Percentiles rank a stretch among this genome's conserved stretches.
Evolutionary conservation across 1,140 invertebrate species (phyloP).

Genomic region (Aradophagus sp.): DNA sequence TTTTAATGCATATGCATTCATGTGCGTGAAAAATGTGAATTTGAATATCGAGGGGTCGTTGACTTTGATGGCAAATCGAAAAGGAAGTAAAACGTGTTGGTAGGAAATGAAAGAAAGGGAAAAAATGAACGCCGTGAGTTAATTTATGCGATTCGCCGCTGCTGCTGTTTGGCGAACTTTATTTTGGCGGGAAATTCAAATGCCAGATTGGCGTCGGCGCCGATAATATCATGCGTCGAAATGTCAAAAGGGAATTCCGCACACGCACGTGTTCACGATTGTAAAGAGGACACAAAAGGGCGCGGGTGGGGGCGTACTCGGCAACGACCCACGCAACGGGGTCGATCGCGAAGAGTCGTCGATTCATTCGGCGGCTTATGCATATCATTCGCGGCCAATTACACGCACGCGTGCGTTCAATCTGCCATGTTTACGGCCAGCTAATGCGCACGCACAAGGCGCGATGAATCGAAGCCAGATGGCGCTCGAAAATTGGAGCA

Average conservation of each 20-base stretch:
- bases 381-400: conserved; percentile 41
- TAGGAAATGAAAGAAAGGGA: too few species aligned
- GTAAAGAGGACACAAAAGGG: too few species aligned
- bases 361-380: conserved; percentile 38
- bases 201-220: neutral
- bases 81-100: too few species aligned
- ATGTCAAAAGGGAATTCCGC: conserved; percentile 40
- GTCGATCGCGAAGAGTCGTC: conserved; percentile 20
- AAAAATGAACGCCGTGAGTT: too few species aligned
- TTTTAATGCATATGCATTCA: too few species aligned
- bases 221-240: conserved; percentile 16
- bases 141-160: too few species aligned
- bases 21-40: too few species aligned
- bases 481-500: conserved; percentile 7
- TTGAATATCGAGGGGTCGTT: too few species aligned
- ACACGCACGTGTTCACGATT: too few species aligned
- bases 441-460: conserved; percentile 4
- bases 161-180: too few species aligned
- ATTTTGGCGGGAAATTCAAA: conserved; percentile 1
- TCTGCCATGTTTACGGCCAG: conserved; percentile 20
- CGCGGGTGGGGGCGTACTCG: conserved; percentile 13
- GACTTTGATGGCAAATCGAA: too few species aligned
- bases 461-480: conserved; percentile 5
- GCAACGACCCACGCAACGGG: conserved; percentile 46
- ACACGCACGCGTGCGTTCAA: conserved; percentile 19